phyloP scores from a whole-genome alignment of 2,797 vertebrate species.

The Labeo calbasu region DNA sequence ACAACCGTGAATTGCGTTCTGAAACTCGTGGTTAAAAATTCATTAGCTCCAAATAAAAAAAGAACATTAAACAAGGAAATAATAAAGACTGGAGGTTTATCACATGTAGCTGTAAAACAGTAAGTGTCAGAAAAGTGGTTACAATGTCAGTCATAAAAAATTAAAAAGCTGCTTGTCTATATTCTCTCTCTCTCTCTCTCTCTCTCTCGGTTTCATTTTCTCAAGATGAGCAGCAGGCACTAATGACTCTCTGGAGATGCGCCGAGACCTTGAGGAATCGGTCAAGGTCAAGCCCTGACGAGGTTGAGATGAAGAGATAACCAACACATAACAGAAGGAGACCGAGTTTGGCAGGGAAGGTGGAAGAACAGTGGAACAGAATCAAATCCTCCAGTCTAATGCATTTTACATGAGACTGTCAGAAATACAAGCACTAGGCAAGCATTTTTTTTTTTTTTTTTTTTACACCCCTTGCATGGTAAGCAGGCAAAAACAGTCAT shows the following conservation, averaged over 20 bases:
- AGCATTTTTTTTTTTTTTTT: not conserved
- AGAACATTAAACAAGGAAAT: slow-evolving; percentile 17
- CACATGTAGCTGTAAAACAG: slow-evolving; percentile 14
- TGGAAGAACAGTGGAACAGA: not conserved
- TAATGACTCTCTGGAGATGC: slow-evolving; percentile 1
- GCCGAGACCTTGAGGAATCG: slow-evolving; percentile 28
- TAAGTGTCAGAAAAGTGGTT: slow-evolving; percentile 37
- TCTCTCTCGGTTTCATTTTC: not conserved
- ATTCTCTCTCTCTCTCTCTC: not conserved
- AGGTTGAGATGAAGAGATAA: slow-evolving; percentile 9
- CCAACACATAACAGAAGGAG: slow-evolving; percentile 8
- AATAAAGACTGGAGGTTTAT: slow-evolving; percentile 28
- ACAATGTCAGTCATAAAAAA: slow-evolving; percentile 20
- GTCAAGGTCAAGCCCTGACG: slow-evolving; percentile 30
- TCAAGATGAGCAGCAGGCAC: not conserved
- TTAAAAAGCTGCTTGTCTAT: not conserved
- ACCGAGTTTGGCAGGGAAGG: slow-evolving; percentile 8
- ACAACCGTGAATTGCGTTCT: slow-evolving; percentile 11
- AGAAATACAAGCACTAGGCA: slow-evolving; percentile 10
- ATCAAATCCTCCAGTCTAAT: slow-evolving; percentile 32
- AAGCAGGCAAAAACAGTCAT: slow-evolving; percentile 13
- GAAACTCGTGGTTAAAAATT: slow-evolving; percentile 9
- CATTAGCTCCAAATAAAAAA: not conserved
- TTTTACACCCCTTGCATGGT: not conserved
- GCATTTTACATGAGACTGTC: slow-evolving; percentile 33